phyloP scores from a whole-genome alignment of 2,113 vertebrate genomes.

The Phrynosoma blainvillii region DNA sequence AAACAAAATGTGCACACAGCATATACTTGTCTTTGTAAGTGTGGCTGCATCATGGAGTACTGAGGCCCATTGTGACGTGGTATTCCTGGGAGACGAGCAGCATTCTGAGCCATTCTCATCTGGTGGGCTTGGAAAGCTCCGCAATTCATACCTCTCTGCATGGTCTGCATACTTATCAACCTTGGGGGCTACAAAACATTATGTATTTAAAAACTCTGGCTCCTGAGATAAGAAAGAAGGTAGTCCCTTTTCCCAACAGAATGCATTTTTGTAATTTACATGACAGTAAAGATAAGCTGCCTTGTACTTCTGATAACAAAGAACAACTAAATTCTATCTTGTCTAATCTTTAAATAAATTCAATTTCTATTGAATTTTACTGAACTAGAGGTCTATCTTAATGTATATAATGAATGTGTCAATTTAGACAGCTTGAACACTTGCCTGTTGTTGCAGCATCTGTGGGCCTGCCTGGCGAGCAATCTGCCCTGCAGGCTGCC shows the following conservation, averaged over 20 bases:
- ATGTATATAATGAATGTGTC: not conserved
- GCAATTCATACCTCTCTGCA: conserved; percentile 93
- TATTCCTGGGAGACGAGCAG: conserved; percentile 86
- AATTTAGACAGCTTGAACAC: not conserved
- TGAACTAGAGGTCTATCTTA: not conserved
- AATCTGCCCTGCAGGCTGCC: conserved; percentile 87
- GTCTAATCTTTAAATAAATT: conserved; percentile 9
- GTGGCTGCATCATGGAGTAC: conserved; percentile 97
- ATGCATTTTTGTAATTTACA: conserved; percentile 28
- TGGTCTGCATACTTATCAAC: conserved; percentile 97
- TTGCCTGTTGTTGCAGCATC: conserved; percentile 92
- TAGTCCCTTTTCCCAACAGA: conserved; percentile 48
- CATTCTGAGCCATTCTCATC: conserved; percentile 91
- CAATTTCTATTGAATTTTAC: not conserved
- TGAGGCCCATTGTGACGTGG: conserved; percentile 93
- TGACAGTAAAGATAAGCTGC: conserved; percentile 49
- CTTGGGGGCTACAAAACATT: conserved; percentile 90
- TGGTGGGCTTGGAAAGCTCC: conserved; percentile 93
- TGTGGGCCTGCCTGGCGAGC: conserved; percentile 85
- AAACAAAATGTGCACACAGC: conserved; percentile 71
- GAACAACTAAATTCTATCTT: conserved; percentile 1
- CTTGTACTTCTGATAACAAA: conserved; percentile 14
- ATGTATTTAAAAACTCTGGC: conserved; percentile 57
- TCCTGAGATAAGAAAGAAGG: conserved; percentile 45
- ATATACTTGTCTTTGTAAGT: conserved; percentile 98